Percentiles rank a stretch among this genome's conserved stretches.
These are phyloP conservation scores for Parapristionchus giblindavisi DNA, from an alignment of 2,888 invertebrate genomes.

Conservation along the genomic window DNA sequence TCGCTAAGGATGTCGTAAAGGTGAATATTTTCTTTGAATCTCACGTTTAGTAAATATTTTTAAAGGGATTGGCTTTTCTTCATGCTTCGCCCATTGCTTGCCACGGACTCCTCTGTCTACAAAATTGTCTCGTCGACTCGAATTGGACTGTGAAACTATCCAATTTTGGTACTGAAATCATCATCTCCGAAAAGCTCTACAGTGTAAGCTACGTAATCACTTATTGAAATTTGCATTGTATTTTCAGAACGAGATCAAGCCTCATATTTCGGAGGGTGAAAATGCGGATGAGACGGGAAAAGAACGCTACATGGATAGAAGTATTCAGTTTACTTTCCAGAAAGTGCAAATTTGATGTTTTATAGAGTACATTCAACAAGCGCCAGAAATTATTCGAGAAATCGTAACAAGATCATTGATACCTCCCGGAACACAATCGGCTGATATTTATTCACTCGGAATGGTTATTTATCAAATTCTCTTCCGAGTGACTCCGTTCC, in stretches of 20 bases:
- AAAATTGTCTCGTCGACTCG: conserved; percentile 68
- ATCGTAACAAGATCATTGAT: conserved; percentile 59
- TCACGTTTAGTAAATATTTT: not conserved
- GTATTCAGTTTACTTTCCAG: conserved; percentile 24
- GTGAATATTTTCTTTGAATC: conserved; percentile 40
- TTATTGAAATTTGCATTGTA: no score
- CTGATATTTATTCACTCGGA: conserved; percentile 64
- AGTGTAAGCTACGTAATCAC: no score
- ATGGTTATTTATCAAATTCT: conserved; percentile 68
- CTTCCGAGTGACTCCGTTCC: conserved; percentile 66
- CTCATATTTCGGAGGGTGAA: conserved; percentile 28
- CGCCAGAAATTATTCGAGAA: conserved; percentile 67
- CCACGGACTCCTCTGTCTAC: conserved; percentile 66
- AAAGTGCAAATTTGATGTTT: not conserved
- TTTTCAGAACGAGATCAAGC: conserved; percentile 50
- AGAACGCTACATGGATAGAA: conserved; percentile 40
- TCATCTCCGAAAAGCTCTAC: conserved; percentile 63
- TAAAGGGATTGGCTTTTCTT: conserved; percentile 61
- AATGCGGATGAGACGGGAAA: conserved; percentile 27
- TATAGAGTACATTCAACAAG: conserved; percentile 67
- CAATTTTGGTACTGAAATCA: conserved; percentile 65
- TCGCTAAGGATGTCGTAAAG: conserved; percentile 68
- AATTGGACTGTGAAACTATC: conserved; percentile 69
- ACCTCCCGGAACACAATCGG: conserved; percentile 58
- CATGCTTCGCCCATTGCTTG: conserved; percentile 60